phyloP scores from a whole-genome alignment of 2,113 vertebrate species.

The Phrynosoma blainvillii region DNA sequence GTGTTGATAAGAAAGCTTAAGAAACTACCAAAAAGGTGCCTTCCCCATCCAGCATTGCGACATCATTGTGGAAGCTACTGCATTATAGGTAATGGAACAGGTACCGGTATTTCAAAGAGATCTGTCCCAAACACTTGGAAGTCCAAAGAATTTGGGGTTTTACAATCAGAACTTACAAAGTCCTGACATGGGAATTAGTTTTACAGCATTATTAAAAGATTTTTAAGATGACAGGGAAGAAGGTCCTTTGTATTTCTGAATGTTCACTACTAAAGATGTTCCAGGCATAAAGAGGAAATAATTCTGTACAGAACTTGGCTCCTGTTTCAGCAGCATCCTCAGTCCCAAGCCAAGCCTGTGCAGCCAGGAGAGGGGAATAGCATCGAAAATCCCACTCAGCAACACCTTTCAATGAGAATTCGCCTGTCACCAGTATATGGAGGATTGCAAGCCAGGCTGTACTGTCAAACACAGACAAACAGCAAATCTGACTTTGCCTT shows the following conservation, averaged over 20 bases:
- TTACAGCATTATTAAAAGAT: too few relatives aligned
- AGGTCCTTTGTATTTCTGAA: neutral
- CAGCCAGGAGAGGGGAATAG: too few relatives aligned
- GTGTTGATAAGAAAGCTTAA: neutral
- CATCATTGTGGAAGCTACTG: too few relatives aligned
- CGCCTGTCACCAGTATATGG: neutral
- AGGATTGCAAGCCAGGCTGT: neutral
- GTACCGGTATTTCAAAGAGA: neutral
- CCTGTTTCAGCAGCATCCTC: neutral
- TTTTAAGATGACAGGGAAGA: too few relatives aligned
- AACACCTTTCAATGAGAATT: neutral
- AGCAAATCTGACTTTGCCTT: too few relatives aligned
- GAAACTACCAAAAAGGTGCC: neutral
- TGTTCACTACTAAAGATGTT: neutral
- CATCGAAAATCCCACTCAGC: too few relatives aligned
- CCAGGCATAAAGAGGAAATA: neutral
- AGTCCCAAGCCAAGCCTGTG: neutral
- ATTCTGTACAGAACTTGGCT: neutral
- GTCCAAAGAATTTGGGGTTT: neutral
- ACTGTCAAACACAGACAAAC: too few relatives aligned
- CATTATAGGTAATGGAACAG: neutral
- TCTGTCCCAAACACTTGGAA: neutral
- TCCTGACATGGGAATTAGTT: neutral
- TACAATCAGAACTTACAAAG: neutral
- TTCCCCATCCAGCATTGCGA: neutral